Evolutionary conservation across 2,888 invertebrate species (phyloP).

Genomic region (Volucella inanis): DNA sequence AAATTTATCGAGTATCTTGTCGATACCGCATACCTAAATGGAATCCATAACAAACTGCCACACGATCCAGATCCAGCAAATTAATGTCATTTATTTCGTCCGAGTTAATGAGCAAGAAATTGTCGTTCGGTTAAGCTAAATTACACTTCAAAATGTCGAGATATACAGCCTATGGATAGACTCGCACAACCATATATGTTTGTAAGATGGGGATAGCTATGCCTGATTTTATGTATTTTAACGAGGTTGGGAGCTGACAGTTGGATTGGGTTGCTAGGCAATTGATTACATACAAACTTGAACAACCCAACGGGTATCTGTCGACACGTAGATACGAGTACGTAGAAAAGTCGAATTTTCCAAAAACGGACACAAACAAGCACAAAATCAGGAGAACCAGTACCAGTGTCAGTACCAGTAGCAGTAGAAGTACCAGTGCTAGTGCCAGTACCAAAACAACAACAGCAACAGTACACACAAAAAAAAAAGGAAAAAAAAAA

Average conservation of each 20-base stretch:
- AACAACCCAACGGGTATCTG: too few relatives aligned
- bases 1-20: slow-evolving; percentile 70
- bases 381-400: not conserved
- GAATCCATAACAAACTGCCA: slow-evolving; percentile 69
- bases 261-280: slow-evolving; percentile 17
- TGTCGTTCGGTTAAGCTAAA: slow-evolving; percentile 70
- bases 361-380: slow-evolving; percentile 64
- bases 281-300: slow-evolving; percentile 28
- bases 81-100: slow-evolving; percentile 73
- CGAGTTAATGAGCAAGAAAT: slow-evolving; percentile 75
- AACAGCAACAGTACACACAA: slow-evolving; percentile 23
- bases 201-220: slow-evolving; percentile 7
- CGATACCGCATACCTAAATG: slow-evolving; percentile 51
- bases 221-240: slow-evolving; percentile 25
- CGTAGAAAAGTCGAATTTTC: slow-evolving; percentile 52
- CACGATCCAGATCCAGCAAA: slow-evolving; percentile 69
- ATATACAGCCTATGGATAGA: not conserved
- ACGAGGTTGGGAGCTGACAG: too few relatives aligned
- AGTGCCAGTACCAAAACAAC: not conserved
- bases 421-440: too few relatives aligned
- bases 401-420: too few relatives aligned
- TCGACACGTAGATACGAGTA: not conserved
- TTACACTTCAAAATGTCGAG: slow-evolving; percentile 47
- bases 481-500: slow-evolving; percentile 17
- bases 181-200: too few relatives aligned